Evolutionary conservation across 2,113 vertebrate genomes (phyloP), one percentile per base, ranked within the genome.

Genomic region (Prinia subflava): DNA sequence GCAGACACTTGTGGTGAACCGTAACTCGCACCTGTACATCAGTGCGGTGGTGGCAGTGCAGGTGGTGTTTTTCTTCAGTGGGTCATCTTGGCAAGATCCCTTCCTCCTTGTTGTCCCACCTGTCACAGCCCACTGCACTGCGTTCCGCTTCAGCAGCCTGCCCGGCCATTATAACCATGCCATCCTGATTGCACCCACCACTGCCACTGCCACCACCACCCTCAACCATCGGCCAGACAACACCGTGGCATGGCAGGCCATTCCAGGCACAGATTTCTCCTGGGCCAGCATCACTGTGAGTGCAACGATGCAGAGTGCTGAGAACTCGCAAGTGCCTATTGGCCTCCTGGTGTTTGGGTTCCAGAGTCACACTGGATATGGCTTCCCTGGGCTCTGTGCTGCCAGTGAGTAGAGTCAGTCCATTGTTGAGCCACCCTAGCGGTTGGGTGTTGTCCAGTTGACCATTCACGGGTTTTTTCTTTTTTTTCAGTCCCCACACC

Each of bases 281-380:
- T 98, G 97, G 98, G 52, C 96, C 5, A 41, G 65, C 19, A n/a
- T 98, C 8, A 16, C 67, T 11, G 62, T 96, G 59, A 39, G 5
- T 0, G 2, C 56, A 47, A 4, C 0, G 1, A 83, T 31, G 5
- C 16, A 0, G 24, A 95, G 78, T 0, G 3, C 6, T 6, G 95
- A 95, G 71, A 96, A 96, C 74, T 27, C 10, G 0, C 56, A 63
- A 33, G 49, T 76, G 1, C 89, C 96, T 3, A 83, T 98, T 35
- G 97, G 87, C 15, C 64, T 98, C 30, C 95, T 98, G 85, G 96
- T 96, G 65, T 77, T 98, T 13, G 98, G 98, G n/a, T 83, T 95
- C 18, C 24, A 22, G 7, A 37, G 55, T 15, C 28, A 27, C 44
- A 82, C 74, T 14, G 97, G 97, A 20, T 98, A 98, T 2, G 98